Evolutionary conservation across 2,113 vertebrate genomes (phyloP).

Genomic region (Dolichotis patagonum): DNA sequence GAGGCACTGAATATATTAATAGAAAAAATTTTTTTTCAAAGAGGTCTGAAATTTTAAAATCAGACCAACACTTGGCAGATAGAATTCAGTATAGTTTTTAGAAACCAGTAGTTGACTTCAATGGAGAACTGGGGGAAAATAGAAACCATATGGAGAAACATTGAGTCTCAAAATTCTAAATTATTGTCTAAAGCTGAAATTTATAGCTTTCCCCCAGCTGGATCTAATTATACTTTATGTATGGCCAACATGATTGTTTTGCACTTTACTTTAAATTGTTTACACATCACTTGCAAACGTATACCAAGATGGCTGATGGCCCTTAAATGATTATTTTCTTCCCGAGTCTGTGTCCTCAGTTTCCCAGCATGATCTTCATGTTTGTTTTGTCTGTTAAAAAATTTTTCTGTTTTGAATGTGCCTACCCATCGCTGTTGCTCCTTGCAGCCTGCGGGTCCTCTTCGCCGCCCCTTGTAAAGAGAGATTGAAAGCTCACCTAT

Average conservation of each 20-base stretch:
- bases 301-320: constrained; percentile 45
- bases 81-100: neutral
- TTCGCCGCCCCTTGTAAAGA: constrained; percentile 84
- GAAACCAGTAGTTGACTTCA: constrained; percentile 45
- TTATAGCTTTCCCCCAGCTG: constrained; percentile 45
- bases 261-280: constrained; percentile 21
- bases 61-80: neutral
- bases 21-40: neutral
- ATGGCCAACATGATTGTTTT: neutral
- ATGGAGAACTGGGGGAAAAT: neutral
- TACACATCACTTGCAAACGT: neutral
- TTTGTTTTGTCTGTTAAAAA: constrained; percentile 43
- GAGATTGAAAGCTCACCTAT: constrained; percentile 83
- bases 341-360: constrained; percentile 53
- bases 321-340: neutral
- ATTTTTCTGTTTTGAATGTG: constrained; percentile 71
- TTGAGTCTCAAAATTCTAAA: constrained; percentile 7
- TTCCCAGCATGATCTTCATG: constrained; percentile 64
- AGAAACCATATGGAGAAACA: constrained; percentile 32
- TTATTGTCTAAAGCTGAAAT: neutral
- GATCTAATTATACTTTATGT: neutral
- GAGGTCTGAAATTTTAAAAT: constrained; percentile 51
- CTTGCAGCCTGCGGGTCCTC: constrained; percentile 82
- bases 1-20: neutral
- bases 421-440: constrained; percentile 83